phyloP scores from a whole-genome alignment of 2,888 invertebrate genomes.

The Himalopsyche anomala region DNA sequence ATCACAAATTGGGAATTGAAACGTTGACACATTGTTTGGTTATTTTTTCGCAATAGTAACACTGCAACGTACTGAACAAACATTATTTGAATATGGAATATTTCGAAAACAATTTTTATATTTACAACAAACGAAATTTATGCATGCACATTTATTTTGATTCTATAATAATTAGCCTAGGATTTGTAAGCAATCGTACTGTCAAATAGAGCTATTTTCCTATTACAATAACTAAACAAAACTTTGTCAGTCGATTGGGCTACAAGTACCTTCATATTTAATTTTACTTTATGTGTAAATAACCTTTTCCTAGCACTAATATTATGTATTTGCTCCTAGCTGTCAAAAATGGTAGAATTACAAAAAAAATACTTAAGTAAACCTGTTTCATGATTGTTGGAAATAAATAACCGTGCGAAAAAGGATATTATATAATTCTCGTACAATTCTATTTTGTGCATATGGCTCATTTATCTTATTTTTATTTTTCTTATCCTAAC shows the following conservation, averaged over 20 bases:
- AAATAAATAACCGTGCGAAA: too few relatives aligned
- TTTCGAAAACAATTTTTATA: background rate
- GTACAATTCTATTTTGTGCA: too few relatives aligned
- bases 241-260: background rate
- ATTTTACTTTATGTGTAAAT: background rate
- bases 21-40: background rate
- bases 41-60: background rate
- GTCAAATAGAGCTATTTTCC: background rate
- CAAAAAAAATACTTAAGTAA: too few relatives aligned
- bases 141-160: background rate
- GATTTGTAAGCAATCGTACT: background rate
- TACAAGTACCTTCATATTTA: constrained; percentile 3
- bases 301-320: too few relatives aligned
- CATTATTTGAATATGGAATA: too few relatives aligned
- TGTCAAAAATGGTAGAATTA: too few relatives aligned
- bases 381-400: too few relatives aligned
- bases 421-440: too few relatives aligned
- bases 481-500: too few relatives aligned
- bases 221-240: background rate
- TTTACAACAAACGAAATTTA: background rate
- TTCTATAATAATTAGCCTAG: background rate
- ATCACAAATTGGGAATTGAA: too few relatives aligned
- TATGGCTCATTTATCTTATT: too few relatives aligned
- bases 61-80: background rate
- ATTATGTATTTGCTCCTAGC: too few relatives aligned